Evolutionary conservation across 2,797 vertebrate genomes (phyloP), one percentile per base, ranked within the genome.

Genomic region (Mustela erminea): DNA sequence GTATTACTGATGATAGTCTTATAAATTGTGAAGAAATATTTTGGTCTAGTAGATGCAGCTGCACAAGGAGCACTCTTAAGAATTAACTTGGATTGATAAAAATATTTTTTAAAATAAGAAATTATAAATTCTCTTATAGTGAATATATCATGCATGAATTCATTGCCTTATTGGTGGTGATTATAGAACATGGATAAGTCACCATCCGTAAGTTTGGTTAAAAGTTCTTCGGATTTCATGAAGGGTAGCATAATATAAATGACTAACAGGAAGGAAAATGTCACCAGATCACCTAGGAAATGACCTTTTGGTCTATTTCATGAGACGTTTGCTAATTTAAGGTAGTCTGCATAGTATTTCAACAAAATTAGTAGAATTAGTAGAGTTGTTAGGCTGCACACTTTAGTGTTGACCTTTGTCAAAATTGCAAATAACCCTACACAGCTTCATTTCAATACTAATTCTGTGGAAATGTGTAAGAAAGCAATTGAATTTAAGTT

Each of bases 351-450:
- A 83, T 95, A 96, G 86, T 11, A 96, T 97, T 98, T 98, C 88
- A 93, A 94, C 64, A 78, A 98, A 97, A 98, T 98, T 97, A 96
- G 95, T 98, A 97, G 95, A 96, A 98, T 98, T 98, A 98, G 97
- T 97, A 97, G 87, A 97, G 72, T 96, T 93, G 91, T 92, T 97
- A 96, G 96, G 91, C 52, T 93, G 78, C 1, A 5, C 74, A 87
- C 92, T 98, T 98, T 97, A 98, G 83, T 97, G 90, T 84, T 97
- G 90, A 97, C 98, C 97, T 98, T 98, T 98, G 38, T 86, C 95
- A 98, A 81, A 98, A 98, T 97, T 98, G 94, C 74, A 97, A 98
- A 97, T 98, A 96, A 98, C 94, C 98, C 98, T 98, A 89, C 78
- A 97, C 72, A 98, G 72, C 68, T 98, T 98, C 95, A 94, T 97